phyloP scores from a whole-genome alignment of 2,797 vertebrate species.

The Macroramphosus scolopax region DNA sequence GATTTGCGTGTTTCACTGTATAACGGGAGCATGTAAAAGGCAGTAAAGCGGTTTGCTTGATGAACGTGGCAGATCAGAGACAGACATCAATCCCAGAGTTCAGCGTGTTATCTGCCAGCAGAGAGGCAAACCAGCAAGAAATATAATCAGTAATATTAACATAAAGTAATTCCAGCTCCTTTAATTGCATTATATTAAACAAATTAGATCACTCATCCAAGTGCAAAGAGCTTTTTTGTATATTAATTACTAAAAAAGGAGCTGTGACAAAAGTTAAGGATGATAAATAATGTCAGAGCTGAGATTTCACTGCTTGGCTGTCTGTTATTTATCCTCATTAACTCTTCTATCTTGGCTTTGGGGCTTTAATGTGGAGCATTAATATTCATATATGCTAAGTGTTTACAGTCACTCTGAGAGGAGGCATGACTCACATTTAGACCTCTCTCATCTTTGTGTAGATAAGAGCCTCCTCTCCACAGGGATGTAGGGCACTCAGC shows the following conservation, averaged over 20 bases:
- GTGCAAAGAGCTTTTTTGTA: constrained; percentile 78
- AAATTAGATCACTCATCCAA: constrained; percentile 80
- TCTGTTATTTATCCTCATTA: constrained; percentile 84
- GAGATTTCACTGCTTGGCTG: constrained; percentile 70
- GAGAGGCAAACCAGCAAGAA: constrained; percentile 58
- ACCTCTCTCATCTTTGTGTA: constrained; percentile 54
- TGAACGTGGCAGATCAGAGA: constrained; percentile 61
- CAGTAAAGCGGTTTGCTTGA: constrained; percentile 58
- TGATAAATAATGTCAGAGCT: constrained; percentile 78
- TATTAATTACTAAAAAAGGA: constrained; percentile 82
- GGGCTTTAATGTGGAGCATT: constrained; percentile 74
- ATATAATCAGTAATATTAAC: constrained; percentile 74
- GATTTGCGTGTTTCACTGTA: constrained; percentile 44
- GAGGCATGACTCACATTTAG: constrained; percentile 62
- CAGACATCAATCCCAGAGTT: constrained; percentile 72
- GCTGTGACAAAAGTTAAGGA: constrained; percentile 79
- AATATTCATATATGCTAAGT: constrained; percentile 82
- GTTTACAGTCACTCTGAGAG: constrained; percentile 71
- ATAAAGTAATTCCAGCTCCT: constrained; percentile 77
- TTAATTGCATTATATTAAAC: constrained; percentile 81
- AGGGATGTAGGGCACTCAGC: constrained; percentile 48
- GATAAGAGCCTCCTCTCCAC: constrained; percentile 53
- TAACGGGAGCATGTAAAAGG: constrained; percentile 56
- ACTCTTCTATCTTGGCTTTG: constrained; percentile 69
- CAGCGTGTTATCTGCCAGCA: constrained; percentile 65